Base-by-base conservation (phyloP, 2,797 vertebrate species). In the Spinus pinus region DNA sequence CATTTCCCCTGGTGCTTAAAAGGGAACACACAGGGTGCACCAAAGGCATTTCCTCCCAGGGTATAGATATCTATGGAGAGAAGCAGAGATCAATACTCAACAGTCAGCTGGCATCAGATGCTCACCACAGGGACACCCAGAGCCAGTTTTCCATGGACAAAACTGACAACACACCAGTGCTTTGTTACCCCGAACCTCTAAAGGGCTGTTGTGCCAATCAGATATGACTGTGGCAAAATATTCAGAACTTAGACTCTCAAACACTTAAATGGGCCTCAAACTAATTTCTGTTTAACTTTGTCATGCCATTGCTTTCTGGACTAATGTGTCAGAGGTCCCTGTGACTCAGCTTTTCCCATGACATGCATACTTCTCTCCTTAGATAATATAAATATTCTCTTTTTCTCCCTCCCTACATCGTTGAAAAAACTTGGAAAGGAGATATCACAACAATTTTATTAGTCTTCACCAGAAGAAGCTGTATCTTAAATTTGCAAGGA, bases 1-100 rank as follows among this genome's bases (percentile, higher is more conserved):
- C 98, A 99, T 71, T 98, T 98, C 9, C 97, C 92, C 0, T 2
- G 2, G 86, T 96, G 98, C 96, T 98, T 99, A 82, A 99, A 99
- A 12, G 99, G 99, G 92, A 99, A 99, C 56, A 98, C 97, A 27
- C 99, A 99, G 12, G 98, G 97, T 8, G 81, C 96, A 53, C 99
- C 99, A 14, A 98, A 98, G 7, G 98, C 94, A 90, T 99, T 99
- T 61, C 99, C 99, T 50, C 95, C 95, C 42, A 99, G 80, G 1
- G 99, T 98, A 92, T 98, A 99, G 37, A 98, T 90, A 92, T 98
- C 99, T 99, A 87, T 46, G 79, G 95, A 92, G 66, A 97, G 80
- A 95, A 41, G 83, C 5, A 10, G 10, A 72, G 28, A 49, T 21
- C 42, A 31, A 2, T 2, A 22, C 11, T 8, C 41, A 53, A 3